These are phyloP conservation scores for Coturnix japonica DNA, from an alignment of 2,113 vertebrate genomes.

Conservation along the genomic window DNA sequence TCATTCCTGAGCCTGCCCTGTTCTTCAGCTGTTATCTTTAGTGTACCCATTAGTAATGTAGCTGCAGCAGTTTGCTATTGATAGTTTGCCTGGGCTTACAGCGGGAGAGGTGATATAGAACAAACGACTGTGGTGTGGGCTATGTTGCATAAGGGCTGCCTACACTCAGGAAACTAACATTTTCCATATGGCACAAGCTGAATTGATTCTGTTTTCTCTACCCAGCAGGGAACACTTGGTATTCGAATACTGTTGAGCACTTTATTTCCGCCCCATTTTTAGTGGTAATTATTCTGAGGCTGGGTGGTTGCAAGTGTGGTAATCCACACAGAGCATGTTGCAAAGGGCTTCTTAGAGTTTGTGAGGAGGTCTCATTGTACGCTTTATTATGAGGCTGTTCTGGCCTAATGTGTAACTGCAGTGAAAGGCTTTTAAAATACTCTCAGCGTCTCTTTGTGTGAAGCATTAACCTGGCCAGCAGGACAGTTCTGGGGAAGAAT, in stretches of 20 bases:
- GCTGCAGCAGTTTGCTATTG: background rate
- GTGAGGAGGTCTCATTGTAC: constrained; percentile 33
- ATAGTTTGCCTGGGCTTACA: background rate
- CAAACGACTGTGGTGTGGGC: constrained; percentile 2
- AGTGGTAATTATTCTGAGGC: constrained; percentile 60
- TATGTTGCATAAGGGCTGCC: constrained; percentile 49
- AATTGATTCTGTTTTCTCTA: constrained; percentile 49
- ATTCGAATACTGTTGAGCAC: constrained; percentile 43
- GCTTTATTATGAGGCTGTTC: constrained; percentile 37
- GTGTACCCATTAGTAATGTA: background rate
- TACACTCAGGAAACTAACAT: constrained; percentile 31
- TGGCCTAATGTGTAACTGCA: constrained; percentile 24
- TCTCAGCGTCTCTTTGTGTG: constrained; percentile 30
- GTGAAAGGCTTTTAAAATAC: constrained; percentile 65
- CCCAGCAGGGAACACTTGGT: constrained; percentile 38
- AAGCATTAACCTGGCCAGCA: constrained; percentile 49
- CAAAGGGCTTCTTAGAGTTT: constrained; percentile 43
- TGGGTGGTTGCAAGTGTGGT: constrained; percentile 46
- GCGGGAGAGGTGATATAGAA: background rate
- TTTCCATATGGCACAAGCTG: constrained; percentile 46
- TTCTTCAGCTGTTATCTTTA: background rate
- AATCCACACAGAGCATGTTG: constrained; percentile 42
- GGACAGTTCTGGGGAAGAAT: constrained; percentile 13
- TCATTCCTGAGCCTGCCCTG: background rate
- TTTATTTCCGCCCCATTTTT: constrained; percentile 61